phyloP scores from a whole-genome alignment of 2,113 vertebrate genomes.

The Poeciliopsis turrubarensis region DNA sequence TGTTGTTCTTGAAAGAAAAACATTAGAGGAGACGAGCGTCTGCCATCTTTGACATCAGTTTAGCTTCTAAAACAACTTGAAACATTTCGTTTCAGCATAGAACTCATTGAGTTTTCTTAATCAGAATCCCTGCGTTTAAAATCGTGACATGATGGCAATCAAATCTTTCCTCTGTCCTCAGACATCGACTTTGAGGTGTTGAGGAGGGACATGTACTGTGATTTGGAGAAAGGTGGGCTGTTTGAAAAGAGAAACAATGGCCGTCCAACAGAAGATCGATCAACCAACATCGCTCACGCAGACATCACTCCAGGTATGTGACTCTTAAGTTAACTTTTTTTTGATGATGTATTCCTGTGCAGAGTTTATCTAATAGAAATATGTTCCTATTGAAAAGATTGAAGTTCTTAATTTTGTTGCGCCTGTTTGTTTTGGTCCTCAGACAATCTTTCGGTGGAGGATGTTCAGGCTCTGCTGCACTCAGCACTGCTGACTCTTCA shows the following conservation, averaged over 20 bases:
- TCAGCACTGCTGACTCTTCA: constrained; percentile 80
- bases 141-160: background rate
- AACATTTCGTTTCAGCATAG: too few relatives aligned
- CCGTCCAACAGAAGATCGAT: constrained; percentile 28
- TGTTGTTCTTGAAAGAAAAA: background rate
- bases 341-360: too few relatives aligned
- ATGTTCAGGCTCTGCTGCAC: constrained; percentile 73
- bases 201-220: constrained; percentile 71
- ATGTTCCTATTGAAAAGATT: background rate
- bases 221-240: constrained; percentile 36
- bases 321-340: too few relatives aligned
- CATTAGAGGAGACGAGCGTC: background rate
- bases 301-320: constrained; percentile 63
- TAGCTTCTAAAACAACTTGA: background rate
- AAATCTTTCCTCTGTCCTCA: background rate
- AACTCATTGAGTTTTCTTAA: too few relatives aligned
- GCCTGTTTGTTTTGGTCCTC: background rate
- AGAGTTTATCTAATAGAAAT: background rate
- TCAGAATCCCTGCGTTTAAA: too few relatives aligned
- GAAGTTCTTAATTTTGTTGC: background rate
- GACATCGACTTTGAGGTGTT: constrained; percentile 80
- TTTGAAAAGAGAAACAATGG: constrained; percentile 51
- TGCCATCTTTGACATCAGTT: background rate
- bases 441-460: constrained; percentile 81
- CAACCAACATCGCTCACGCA: constrained; percentile 39